Percentiles rank a stretch among this genome's conserved stretches.
phyloP scores from a whole-genome alignment of 2,113 vertebrate genomes.

The Chrysochloris asiatica region DNA sequence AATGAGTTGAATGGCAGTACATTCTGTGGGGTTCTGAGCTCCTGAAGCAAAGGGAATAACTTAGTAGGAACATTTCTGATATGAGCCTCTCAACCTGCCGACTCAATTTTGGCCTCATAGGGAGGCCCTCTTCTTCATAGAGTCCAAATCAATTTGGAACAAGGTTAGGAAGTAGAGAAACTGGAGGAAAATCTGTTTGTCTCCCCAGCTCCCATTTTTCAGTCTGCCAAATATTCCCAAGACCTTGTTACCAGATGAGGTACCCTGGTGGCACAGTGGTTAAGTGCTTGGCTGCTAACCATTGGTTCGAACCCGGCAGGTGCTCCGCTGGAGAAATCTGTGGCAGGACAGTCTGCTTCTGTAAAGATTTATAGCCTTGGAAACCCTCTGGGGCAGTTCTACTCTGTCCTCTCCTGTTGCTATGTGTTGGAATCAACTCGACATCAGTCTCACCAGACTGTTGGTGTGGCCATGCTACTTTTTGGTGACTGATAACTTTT shows the following conservation, averaged over 20 bases:
- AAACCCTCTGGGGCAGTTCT: neutral
- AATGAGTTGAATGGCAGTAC: conserved; percentile 48
- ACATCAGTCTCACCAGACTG: neutral
- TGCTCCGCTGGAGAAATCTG: neutral
- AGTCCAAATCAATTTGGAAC: no score
- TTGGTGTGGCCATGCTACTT: neutral
- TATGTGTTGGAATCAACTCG: neutral
- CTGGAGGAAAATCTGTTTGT: conserved; percentile 41
- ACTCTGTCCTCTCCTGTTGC: neutral
- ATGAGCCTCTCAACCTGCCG: neutral
- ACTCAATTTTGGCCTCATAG: no score
- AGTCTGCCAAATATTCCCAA: conserved; percentile 45
- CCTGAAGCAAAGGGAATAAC: conserved; percentile 19
- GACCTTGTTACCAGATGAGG: conserved; percentile 3
- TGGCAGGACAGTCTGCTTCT: neutral
- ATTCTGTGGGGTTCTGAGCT: conserved; percentile 21
- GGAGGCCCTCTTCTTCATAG: neutral
- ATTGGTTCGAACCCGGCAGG: neutral
- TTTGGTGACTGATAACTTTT: conserved; percentile 46
- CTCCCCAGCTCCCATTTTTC: conserved; percentile 24
- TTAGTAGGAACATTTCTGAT: conserved; percentile 32
- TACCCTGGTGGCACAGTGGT: neutral
- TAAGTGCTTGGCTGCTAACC: neutral
- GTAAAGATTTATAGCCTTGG: neutral
- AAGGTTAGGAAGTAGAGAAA: conserved; percentile 50